Base-by-base conservation (phyloP, 2,888 invertebrate species). In the Amiota communis region DNA sequence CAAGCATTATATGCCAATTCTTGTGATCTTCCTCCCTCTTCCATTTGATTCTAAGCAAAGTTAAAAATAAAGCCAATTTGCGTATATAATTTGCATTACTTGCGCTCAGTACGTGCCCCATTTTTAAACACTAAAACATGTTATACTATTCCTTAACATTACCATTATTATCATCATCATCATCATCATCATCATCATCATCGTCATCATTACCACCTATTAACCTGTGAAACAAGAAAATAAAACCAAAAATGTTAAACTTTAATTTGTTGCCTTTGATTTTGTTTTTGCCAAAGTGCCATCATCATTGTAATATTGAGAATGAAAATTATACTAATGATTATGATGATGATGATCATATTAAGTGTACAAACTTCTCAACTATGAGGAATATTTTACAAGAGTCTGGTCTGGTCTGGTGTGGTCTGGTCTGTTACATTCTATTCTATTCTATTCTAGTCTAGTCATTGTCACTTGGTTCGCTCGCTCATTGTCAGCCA, bases 31-130 rank as follows among this genome's bases (percentile, higher is more conserved):
- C 3, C n/a, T 13, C 9, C 61, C 23, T 20, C 23, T 1, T 20
- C 36, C 13, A 53, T 12, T 15, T 1, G 65, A 11, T 17, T 12
- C 75, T 74, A 72, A 79, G 36, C 36, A 0, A 36, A 36, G 36
- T 36, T 36, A 36, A 36, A 36, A 36, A 80, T 81, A 85, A 83
- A 83, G 83, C 83, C 85, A 85, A 85, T 86, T 85, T 85, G 83
- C 83, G 82, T 86, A 82, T 83, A 84, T 85, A 82, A 83, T 83
- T 85, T 84, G 85, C 76, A 81, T 80, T 84, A 85, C 83, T 82
- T 83, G 78, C 77, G 78, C 75, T 80, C 36, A 36, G 72, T 83
- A 85, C 83, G 83, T 83, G 83, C 79, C 79, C 11, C 80, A 70
- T 69, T 67, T 51, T 17, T 17, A 53, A 13, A n/a, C 53, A 53